These are phyloP conservation scores for Crotalus helleri DNA, from an alignment of 2,113 vertebrate genomes.

Conservation along the genomic window DNA sequence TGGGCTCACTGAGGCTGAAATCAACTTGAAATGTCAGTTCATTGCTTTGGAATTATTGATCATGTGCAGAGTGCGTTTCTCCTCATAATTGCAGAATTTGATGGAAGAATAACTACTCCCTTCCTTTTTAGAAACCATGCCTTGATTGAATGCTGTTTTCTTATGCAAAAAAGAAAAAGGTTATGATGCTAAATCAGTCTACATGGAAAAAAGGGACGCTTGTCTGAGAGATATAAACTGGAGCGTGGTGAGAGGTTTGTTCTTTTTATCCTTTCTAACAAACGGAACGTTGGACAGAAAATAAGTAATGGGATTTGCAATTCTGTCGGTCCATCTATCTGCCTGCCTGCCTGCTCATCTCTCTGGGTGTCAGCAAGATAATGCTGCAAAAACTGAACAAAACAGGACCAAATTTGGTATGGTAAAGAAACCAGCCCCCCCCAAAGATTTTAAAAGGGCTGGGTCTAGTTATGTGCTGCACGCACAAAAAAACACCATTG, in stretches of 20 bases:
- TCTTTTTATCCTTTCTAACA: background rate
- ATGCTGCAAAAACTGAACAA: background rate
- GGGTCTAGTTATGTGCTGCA: background rate
- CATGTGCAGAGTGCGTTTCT: background rate
- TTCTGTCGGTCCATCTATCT: background rate
- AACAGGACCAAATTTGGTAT: background rate
- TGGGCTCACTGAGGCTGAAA: background rate
- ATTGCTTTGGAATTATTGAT: background rate
- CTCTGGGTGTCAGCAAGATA: background rate
- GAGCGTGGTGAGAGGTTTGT: background rate
- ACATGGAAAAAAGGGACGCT: background rate
- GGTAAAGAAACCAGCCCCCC: background rate
- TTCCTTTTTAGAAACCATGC: background rate
- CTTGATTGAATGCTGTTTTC: background rate
- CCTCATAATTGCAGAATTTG: background rate
- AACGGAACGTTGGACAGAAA: background rate
- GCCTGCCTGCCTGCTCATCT: background rate
- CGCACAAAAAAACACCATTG: background rate
- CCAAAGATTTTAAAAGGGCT: background rate
- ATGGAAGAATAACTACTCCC: background rate
- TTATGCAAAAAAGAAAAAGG: background rate
- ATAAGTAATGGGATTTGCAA: background rate
- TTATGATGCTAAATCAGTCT: background rate
- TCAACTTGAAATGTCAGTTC: background rate
- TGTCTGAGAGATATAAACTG: background rate